These are phyloP conservation scores for Cheilosia pagana DNA, from an alignment of 2,888 invertebrate species.

Conservation along the genomic window DNA sequence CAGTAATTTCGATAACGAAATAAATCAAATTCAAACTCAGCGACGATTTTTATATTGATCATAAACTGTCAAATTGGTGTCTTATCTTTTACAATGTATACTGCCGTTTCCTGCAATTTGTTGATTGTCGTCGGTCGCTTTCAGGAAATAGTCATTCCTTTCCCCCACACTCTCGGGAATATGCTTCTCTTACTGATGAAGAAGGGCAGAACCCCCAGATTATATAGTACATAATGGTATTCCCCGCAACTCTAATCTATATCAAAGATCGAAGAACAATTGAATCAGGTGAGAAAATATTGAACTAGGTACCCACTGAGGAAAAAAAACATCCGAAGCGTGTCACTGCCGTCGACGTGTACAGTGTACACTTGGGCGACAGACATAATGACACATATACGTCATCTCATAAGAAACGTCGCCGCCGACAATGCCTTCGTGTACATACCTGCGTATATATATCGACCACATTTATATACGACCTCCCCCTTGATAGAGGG, in stretches of 20 bases:
- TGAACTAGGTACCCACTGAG: constrained; percentile 50
- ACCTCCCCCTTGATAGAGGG: constrained; percentile 55
- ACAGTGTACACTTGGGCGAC: constrained; percentile 59
- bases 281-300: constrained; percentile 70
- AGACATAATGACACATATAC: constrained; percentile 34
- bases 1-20: constrained; percentile 40
- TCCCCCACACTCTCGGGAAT: not conserved
- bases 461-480: constrained; percentile 31
- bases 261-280: constrained; percentile 59
- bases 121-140: not conserved
- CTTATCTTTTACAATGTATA: constrained; percentile 41
- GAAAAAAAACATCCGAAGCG: constrained; percentile 29
- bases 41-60: constrained; percentile 55
- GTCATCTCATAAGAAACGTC: constrained; percentile 34
- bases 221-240: constrained; percentile 37
- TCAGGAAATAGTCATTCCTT: not conserved
- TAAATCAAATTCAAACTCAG: constrained; percentile 25
- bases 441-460: constrained; percentile 19
- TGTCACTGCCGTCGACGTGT: constrained; percentile 70
- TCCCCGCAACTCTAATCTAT: constrained; percentile 23
- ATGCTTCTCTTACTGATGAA: not conserved
- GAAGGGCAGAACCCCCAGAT: not conserved
- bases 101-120: constrained; percentile 40
- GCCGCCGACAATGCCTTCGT: not conserved
- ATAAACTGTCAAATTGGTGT: constrained; percentile 34